A percentile compares a stretch with the other conserved stretches of the same genome.
These are phyloP conservation scores for Sebastes miniatus DNA, from an alignment of 2,797 vertebrate species.

Conservation along the genomic window DNA sequence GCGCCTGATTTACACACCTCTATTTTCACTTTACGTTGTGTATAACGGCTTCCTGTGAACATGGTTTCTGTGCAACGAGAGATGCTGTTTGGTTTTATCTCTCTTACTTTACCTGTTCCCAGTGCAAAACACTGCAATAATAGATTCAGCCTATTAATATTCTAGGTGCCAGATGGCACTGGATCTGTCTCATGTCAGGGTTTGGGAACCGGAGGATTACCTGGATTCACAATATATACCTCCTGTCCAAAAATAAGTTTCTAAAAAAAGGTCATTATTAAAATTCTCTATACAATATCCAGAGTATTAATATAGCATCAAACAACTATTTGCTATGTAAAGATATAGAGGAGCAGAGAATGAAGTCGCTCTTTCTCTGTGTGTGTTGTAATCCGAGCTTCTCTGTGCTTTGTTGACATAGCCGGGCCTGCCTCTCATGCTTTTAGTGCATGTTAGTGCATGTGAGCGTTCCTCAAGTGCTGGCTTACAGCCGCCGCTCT, in stretches of 20 bases:
- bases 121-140: conserved; percentile 20
- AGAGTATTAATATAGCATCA: too few relatives aligned
- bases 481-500: too few relatives aligned
- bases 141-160: conserved; percentile 39
- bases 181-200: conserved; percentile 29
- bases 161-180: conserved; percentile 15
- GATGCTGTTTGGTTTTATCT: not conserved
- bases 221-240: conserved; percentile 20
- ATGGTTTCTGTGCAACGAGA: not conserved
- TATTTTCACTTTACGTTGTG: conserved; percentile 27
- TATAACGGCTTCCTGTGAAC: not conserved
- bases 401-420: too few relatives aligned
- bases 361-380: too few relatives aligned
- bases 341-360: too few relatives aligned
- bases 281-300: too few relatives aligned
- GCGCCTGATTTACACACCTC: conserved; percentile 43
- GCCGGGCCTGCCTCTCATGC: too few relatives aligned
- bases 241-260: not conserved
- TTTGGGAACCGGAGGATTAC: conserved; percentile 10
- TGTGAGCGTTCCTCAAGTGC: too few relatives aligned
- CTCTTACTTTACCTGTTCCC: not conserved
- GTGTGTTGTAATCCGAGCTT: too few relatives aligned
- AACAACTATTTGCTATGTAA: too few relatives aligned
- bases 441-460: too few relatives aligned
- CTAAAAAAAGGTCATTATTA: not conserved